These are phyloP conservation scores for Mimumesa dahlbomi DNA, from an alignment of 2,888 invertebrate genomes.

Conservation along the genomic window DNA sequence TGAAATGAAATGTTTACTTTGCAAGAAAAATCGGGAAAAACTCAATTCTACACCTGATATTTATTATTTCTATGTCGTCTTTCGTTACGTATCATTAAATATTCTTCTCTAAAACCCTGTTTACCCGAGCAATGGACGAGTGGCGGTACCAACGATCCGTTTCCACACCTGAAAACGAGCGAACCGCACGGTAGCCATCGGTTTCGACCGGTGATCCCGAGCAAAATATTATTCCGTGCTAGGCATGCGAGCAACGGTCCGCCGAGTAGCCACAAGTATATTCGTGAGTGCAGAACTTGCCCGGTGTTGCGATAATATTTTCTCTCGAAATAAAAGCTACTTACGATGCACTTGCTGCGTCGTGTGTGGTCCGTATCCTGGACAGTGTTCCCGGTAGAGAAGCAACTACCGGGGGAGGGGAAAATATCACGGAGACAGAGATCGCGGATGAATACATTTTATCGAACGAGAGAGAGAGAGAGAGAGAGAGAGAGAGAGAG, in stretches of 20 bases:
- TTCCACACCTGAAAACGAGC: slow-evolving; percentile 36
- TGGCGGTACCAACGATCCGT: slow-evolving; percentile 38
- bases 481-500: no score
- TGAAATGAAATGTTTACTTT: no score
- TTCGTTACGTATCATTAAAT: no score
- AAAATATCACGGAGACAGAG: slow-evolving; percentile 13
- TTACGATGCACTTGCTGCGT: slow-evolving; percentile 62
- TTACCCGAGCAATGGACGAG: no score
- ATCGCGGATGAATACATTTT: slow-evolving; percentile 14
- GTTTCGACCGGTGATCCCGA: slow-evolving; percentile 44
- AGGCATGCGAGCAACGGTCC: slow-evolving; percentile 19
- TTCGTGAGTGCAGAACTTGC: slow-evolving; percentile 61
- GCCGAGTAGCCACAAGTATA: slow-evolving; percentile 44
- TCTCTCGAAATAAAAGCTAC: slow-evolving; percentile 76
- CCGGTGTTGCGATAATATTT: slow-evolving; percentile 74
- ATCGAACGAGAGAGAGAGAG: neutral
- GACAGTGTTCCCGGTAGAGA: slow-evolving; percentile 8
- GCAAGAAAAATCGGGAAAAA: no score
- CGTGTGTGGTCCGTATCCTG: slow-evolving; percentile 56
- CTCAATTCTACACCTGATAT: no score
- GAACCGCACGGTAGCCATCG: slow-evolving; percentile 12
- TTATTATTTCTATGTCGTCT: no score
- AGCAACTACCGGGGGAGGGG: slow-evolving; percentile 7
- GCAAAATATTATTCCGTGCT: slow-evolving; percentile 69
- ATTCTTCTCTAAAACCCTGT: no score